A percentile compares a stretch with the other conserved stretches of the same genome.
Conservation (phyloP, 2,797 vertebrate genomes). For the Ataeniobius toweri region DNA sequence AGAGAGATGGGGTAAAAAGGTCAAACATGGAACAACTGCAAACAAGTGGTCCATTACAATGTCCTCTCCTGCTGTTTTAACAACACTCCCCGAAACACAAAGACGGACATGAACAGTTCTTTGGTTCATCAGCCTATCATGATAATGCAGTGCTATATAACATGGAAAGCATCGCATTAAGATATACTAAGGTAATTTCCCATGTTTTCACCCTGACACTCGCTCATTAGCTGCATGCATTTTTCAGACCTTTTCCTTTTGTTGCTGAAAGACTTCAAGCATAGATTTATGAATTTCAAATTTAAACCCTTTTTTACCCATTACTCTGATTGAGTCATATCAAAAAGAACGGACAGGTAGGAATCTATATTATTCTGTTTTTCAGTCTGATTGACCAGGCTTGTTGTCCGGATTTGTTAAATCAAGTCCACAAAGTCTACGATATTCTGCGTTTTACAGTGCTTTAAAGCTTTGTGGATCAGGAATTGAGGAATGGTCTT, state of each 20-base stretch:
- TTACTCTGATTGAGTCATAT: not conserved
- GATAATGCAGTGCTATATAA: not conserved
- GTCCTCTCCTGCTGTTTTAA: slow-evolving; percentile 46
- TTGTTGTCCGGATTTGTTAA: not conserved
- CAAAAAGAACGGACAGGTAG: not conserved
- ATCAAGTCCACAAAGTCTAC: not conserved
- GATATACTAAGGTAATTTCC: not conserved
- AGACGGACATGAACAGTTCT: slow-evolving; percentile 27
- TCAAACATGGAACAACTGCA: slow-evolving; percentile 56
- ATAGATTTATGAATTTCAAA: not conserved
- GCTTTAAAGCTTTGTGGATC: not conserved
- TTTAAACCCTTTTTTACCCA: not conserved
- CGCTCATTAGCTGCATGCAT: not conserved
- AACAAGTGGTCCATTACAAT: slow-evolving; percentile 44
- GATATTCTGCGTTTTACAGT: not conserved
- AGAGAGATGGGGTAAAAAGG: slow-evolving; percentile 63
- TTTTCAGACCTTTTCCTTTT: not conserved
- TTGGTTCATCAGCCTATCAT: slow-evolving; percentile 37
- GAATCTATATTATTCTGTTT: not conserved
- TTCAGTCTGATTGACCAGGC: not conserved
- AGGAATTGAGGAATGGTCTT: not conserved
- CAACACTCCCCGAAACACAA: slow-evolving; percentile 8
- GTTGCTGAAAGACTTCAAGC: not conserved
- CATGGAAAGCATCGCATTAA: slow-evolving; percentile 10
- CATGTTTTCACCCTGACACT: not conserved